A percentile compares a stretch with the other conserved stretches of the same genome.
These are phyloP conservation scores for Portevinia maculata DNA, from an alignment of 2,888 invertebrate genomes.

Conservation along the genomic window DNA sequence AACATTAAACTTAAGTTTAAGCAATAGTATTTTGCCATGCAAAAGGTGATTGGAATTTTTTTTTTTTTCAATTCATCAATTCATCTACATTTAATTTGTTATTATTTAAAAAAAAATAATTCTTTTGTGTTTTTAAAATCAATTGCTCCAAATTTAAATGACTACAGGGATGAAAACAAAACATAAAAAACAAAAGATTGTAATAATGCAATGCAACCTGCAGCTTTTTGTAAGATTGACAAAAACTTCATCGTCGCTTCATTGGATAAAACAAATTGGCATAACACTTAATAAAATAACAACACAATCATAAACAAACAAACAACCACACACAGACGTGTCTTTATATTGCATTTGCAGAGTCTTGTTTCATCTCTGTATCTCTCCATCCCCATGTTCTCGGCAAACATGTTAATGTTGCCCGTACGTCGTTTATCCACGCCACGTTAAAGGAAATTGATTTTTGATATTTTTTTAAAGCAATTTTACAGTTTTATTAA, in stretches of 20 bases:
- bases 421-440: too few species aligned
- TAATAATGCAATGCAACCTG: slow-evolving; percentile 25
- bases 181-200: neutral
- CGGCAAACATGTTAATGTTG: too few species aligned
- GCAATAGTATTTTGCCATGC: slow-evolving; percentile 58
- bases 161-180: slow-evolving; percentile 40
- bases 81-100: slow-evolving; percentile 12
- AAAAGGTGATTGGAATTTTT: slow-evolving; percentile 49
- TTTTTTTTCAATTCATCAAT: slow-evolving; percentile 30
- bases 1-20: slow-evolving; percentile 49
- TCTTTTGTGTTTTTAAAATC: neutral
- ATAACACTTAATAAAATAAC: slow-evolving; percentile 3
- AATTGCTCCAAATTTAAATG: slow-evolving; percentile 32
- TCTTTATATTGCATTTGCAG: neutral
- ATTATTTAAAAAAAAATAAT: neutral
- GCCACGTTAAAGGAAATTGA: too few species aligned
- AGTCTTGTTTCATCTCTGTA: neutral
- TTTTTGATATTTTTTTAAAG: neutral
- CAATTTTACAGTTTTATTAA: neutral
- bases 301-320: neutral
- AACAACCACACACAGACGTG: neutral
- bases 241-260: neutral
- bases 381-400: too few species aligned
- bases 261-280: neutral
- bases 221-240: slow-evolving; percentile 37